phyloP scores from a whole-genome alignment of 2,113 vertebrate species.

The Myotis yumanensis region DNA sequence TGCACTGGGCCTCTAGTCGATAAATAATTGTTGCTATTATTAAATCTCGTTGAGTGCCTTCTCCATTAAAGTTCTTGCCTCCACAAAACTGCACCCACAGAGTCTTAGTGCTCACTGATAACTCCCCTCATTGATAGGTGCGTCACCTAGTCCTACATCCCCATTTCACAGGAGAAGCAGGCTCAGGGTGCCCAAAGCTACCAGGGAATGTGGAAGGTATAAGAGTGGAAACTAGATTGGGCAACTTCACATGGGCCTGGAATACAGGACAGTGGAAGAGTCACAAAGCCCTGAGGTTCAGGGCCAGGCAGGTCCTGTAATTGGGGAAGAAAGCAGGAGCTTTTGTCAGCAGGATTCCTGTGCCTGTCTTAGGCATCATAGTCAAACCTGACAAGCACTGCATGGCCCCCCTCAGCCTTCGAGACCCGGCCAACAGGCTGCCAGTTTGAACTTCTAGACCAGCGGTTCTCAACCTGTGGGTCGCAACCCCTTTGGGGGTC shows the following conservation, averaged over 20 bases:
- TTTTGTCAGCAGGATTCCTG: background rate
- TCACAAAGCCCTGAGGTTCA: background rate
- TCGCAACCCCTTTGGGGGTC: too few species aligned
- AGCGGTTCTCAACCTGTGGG: too few species aligned
- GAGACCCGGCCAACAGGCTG: background rate
- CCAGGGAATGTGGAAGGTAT: background rate
- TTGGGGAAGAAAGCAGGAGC: background rate
- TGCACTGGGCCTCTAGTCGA: background rate
- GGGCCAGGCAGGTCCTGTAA: background rate
- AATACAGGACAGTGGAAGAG: background rate
- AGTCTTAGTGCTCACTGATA: background rate
- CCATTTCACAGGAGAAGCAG: background rate
- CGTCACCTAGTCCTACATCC: background rate
- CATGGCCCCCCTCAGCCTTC: background rate
- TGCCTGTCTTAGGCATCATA: background rate
- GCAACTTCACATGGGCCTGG: background rate
- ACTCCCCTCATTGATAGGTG: background rate
- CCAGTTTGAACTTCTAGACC: background rate
- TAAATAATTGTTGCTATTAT: background rate
- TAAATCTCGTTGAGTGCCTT: slow-evolving; percentile 15
- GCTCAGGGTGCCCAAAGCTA: background rate
- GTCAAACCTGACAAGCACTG: background rate
- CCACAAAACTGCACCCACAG: background rate
- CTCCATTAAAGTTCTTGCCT: background rate
- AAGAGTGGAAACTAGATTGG: background rate